Evolutionary conservation across 2,797 vertebrate genomes (phyloP).

Genomic region (Emys orbicularis): DNA sequence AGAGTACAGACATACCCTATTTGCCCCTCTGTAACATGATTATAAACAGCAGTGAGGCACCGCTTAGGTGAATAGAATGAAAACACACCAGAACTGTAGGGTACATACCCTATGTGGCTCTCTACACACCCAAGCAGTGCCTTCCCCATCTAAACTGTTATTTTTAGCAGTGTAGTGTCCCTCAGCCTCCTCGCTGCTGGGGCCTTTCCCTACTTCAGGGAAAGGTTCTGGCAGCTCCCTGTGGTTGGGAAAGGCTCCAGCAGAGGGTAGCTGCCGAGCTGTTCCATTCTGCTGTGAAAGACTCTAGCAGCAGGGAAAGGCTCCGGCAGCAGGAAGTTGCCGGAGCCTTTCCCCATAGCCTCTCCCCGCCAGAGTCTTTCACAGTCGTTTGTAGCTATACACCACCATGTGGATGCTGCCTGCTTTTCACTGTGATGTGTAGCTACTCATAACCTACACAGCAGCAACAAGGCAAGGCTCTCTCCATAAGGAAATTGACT

Average conservation of each 20-base stretch:
- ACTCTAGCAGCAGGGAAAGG: too few species aligned
- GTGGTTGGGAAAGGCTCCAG: too few species aligned
- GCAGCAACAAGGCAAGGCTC: neutral
- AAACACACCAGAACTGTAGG: neutral
- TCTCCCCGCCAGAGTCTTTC: neutral
- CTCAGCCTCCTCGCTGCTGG: neutral
- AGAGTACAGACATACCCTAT: neutral
- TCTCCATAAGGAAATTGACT: rapidly evolving
- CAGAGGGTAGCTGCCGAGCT: too few species aligned
- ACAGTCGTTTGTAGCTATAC: neutral
- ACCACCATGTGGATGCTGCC: neutral
- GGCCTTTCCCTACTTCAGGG: neutral
- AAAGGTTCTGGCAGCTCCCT: neutral
- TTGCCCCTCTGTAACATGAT: neutral
- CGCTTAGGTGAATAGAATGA: neutral
- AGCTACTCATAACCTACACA: neutral
- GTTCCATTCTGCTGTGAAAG: too few species aligned
- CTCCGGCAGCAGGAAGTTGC: too few species aligned
- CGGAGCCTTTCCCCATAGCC: too few species aligned
- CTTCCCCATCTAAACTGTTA: neutral
- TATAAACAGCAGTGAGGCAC: neutral
- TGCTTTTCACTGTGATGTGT: neutral
- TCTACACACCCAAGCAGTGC: neutral
- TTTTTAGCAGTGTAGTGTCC: neutral
- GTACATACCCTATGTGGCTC: neutral